These are phyloP conservation scores for Phocides pigmalion DNA, from an alignment of 1,140 invertebrate genomes.

Conservation along the genomic window DNA sequence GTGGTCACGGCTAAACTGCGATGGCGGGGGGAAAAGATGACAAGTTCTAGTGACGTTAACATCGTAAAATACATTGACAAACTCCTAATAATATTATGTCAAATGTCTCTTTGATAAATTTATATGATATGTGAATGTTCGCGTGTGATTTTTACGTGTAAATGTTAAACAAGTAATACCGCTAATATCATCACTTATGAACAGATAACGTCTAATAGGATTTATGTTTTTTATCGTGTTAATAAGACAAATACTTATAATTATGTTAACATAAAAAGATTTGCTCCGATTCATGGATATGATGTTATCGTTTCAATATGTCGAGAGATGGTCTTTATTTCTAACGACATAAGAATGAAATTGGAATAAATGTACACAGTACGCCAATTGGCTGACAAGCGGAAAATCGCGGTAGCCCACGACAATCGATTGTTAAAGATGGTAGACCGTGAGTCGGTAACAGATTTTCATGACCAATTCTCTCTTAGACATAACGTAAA, in stretches of 20 bases:
- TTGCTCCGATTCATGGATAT: not conserved
- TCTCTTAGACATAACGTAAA: no score
- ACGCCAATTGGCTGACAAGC: slow-evolving; percentile 19
- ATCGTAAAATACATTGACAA: no score
- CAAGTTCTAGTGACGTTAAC: not conserved
- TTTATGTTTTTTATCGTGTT: slow-evolving; percentile 7
- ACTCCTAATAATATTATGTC: no score
- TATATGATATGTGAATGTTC: not conserved
- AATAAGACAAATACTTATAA: slow-evolving; percentile 20
- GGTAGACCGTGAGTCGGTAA: not conserved
- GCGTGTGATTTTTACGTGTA: not conserved
- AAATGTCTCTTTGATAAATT: no score
- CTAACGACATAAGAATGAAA: not conserved
- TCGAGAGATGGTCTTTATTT: not conserved
- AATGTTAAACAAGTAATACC: not conserved
- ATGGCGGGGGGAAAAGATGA: no score
- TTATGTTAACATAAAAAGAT: slow-evolving; percentile 8
- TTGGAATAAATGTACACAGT: not conserved
- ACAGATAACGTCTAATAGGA: not conserved
- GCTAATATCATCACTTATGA: not conserved
- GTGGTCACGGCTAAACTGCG: no score
- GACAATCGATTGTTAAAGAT: slow-evolving; percentile 16
- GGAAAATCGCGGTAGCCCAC: slow-evolving; percentile 22
- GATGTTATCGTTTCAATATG: not conserved
- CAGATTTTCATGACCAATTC: no score